phyloP scores from a whole-genome alignment of 2,113 vertebrate genomes.

The Nycticebus coucang region DNA sequence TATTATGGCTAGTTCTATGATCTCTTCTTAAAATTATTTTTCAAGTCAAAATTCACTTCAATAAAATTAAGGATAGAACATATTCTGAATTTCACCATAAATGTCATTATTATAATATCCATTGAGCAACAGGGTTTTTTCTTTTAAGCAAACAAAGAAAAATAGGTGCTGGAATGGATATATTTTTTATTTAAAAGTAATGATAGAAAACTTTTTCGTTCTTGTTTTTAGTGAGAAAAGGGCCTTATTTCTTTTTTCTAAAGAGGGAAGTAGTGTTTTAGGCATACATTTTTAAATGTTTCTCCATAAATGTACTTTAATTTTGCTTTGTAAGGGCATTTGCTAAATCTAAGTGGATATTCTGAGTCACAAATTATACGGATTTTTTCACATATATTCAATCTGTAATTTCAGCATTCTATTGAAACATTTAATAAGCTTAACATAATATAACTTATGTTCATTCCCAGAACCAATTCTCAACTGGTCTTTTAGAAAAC shows the following conservation, averaged over 20 bases:
- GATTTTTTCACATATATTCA: background rate
- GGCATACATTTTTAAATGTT: background rate
- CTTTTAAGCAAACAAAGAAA: background rate
- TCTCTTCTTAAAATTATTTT: conserved; percentile 12
- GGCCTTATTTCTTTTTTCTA: background rate
- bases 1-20: background rate
- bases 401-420: background rate
- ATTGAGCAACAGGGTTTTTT: background rate
- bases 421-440: background rate
- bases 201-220: background rate
- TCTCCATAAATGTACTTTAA: background rate
- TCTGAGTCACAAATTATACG: background rate
- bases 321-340: background rate
- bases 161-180: background rate
- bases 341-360: background rate
- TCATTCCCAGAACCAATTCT: background rate
- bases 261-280: background rate
- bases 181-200: background rate
- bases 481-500: background rate
- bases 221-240: background rate
- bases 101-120: background rate
- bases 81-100: background rate
- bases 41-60: background rate
- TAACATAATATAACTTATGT: background rate
- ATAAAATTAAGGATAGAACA: background rate